Base-by-base conservation (phyloP, 2,888 invertebrate species). In the Lycaena phlaeas region DNA sequence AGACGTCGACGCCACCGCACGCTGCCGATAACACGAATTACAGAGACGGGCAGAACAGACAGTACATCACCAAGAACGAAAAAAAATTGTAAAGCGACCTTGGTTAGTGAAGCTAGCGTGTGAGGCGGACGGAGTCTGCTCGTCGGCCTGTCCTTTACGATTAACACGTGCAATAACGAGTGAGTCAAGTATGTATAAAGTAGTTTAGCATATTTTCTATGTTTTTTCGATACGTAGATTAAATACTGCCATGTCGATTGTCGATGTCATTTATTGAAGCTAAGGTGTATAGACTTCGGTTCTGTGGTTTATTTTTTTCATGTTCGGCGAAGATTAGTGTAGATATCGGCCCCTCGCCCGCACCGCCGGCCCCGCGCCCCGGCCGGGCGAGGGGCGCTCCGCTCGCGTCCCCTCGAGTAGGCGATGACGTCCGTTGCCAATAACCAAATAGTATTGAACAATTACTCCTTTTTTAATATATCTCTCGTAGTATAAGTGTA, bases 161-260 rank as follows among this genome's bases (percentile, higher is more conserved):
- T 67, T 75, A 76, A 74, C 72, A 58, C 55, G 66, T 58, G 79
- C 81, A 82, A 81, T 82, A 81, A 78, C 64, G 66, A 61, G 74
- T 78, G 78, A 81, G 64, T 76, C 75, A 69, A 68, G 57, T 68
- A 61, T 74, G 71, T 79, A 78, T 67, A 78, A 77, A 73, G 63
- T 79, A 81, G 76, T 54, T 60, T 71, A 74, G 66, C 59, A 74
- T 74, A 76, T 73, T 75, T 77, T 76, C 72, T 74, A 71, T 77
- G 68, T 75, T 76, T 76, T 34, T 75, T 78, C 75, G 70, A 77
- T 76, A 75, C 72, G 71, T 79, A 78, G 76, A 74, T 73, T 58
- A 67, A 68, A 65, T 74, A 77, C 72, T 76, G 77, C 75, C 76
- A 71, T 69, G 64, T 70, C 64, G 62, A 58, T n/a, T n/a, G n/a